Evolutionary conservation across 2,888 invertebrate genomes (phyloP), one percentile per base, ranked within the genome.

Genomic region (Parthenolecanium corni): DNA sequence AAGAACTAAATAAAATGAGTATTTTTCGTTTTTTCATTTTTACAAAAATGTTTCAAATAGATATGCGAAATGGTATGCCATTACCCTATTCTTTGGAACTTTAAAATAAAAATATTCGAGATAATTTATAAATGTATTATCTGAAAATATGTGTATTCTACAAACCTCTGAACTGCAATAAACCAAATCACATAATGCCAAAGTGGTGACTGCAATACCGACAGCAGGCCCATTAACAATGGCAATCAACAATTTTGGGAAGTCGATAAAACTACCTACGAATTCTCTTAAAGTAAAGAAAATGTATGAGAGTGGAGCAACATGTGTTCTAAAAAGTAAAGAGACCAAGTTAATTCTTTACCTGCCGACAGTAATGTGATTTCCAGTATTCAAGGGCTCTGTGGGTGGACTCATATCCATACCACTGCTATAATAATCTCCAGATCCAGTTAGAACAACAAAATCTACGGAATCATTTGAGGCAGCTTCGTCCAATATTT

Each of bases 161-260:
- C 74, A 75, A 73, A 87, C 90, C 73, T 77, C 82, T 68, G 93
- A 87, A n/a, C 84, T 80, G 61, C 91, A 88, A 77, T 89, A 91
- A 6, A 93, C 85, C 64, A 89, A 77, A 77, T 97, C 96, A 76
- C 85, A 92, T 1, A 96, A 77, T 0, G 84, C 85, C 56, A 91
- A 76, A 11, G 86, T 83, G 0, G 96, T 96, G 2, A 85, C 85
- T 46, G 85, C 85, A 68, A 97, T 84, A 24, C 97, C 97, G 68
- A 96, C 82, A 14, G 93, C 91, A 46, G 94, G 94, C 1, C 97
- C 97, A 78, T 97, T 95, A 0, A 96, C 84, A 64, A 94, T 76
- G 14, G 86, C 88, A 66, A 96, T 79, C 47, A 97, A 72, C 38
- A 93, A 75, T 75, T 97, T 98, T 0, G 90, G 88, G 36, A 63